These are phyloP conservation scores for Pseudochirops cupreus DNA, from an alignment of 2,797 vertebrate genomes.

Conservation along the genomic window DNA sequence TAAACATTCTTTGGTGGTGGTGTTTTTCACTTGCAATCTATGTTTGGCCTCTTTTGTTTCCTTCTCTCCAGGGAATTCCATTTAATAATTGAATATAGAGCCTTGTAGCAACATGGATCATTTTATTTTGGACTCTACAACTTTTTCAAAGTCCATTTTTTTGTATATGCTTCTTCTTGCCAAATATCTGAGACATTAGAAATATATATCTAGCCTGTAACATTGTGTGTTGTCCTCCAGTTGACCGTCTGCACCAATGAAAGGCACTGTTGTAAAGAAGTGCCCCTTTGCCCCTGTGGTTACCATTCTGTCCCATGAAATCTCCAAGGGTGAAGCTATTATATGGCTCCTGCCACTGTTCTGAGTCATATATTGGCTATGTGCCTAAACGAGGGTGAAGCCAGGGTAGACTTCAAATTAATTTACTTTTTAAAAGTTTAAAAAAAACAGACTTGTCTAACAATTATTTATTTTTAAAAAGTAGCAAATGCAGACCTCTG, in stretches of 20 bases:
- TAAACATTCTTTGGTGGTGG: constrained; percentile 31
- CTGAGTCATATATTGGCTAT: constrained; percentile 85
- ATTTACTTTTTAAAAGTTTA: constrained; percentile 80
- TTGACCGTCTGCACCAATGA: constrained; percentile 87
- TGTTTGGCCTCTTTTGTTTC: constrained; percentile 61
- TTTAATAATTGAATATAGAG: constrained; percentile 73
- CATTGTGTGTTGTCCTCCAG: constrained; percentile 83
- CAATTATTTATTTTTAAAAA: constrained; percentile 67
- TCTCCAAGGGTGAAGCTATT: constrained; percentile 85
- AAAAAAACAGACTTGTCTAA: constrained; percentile 78
- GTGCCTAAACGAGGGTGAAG: constrained; percentile 79
- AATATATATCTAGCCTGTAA: constrained; percentile 82
- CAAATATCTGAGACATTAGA: constrained; percentile 81
- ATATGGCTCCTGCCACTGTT: constrained; percentile 79
- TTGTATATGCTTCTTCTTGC: constrained; percentile 80
- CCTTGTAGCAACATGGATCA: constrained; percentile 75
- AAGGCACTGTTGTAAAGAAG: constrained; percentile 84
- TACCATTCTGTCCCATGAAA: constrained; percentile 81
- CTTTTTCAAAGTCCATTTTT: constrained; percentile 80
- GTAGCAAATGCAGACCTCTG: not conserved
- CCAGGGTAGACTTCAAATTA: constrained; percentile 80
- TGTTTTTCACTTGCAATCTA: constrained; percentile 47
- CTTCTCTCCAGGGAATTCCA: constrained; percentile 37
- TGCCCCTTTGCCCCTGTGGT: constrained; percentile 83
- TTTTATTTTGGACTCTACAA: constrained; percentile 72